Evolutionary conservation across 2,113 vertebrate species (phyloP).

Genomic region (Struthio camelus): DNA sequence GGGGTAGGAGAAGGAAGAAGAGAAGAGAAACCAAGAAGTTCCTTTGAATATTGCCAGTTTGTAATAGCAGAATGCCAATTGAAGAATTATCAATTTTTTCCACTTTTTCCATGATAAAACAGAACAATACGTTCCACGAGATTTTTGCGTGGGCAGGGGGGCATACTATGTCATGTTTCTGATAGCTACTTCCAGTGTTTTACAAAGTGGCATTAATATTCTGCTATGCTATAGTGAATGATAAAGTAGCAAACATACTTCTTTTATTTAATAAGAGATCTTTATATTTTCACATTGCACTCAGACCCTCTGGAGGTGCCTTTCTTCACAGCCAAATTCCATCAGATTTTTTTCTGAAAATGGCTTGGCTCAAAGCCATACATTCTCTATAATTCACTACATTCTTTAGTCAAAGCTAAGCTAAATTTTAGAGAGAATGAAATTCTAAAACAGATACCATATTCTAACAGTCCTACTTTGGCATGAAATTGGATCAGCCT

Average conservation of each 20-base stretch:
- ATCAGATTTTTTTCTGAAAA: not conserved
- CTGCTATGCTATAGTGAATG: not conserved
- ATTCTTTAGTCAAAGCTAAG: not conserved
- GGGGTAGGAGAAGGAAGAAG: not conserved
- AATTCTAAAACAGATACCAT: not conserved
- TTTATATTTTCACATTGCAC: not conserved
- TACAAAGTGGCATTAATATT: not conserved
- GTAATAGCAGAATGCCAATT: not conserved
- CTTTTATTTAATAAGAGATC: not conserved
- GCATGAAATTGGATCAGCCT: not conserved
- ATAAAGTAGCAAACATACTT: not conserved
- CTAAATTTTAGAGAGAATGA: not conserved
- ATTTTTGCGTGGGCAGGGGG: not conserved
- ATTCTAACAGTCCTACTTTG: not conserved
- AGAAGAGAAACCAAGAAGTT: not conserved
- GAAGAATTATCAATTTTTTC: not conserved
- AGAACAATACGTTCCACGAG: not conserved
- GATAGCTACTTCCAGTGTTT: not conserved
- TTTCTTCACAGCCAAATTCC: not conserved
- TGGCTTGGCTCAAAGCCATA: not conserved
- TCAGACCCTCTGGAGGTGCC: not conserved
- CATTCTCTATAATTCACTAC: not conserved
- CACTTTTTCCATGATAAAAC: constrained; percentile 9
- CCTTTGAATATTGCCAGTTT: not conserved
- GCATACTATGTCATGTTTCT: not conserved